Evolutionary conservation across 2,113 vertebrate genomes (phyloP), one percentile per base, ranked within the genome.

Genomic region (Echinops telfairi): DNA sequence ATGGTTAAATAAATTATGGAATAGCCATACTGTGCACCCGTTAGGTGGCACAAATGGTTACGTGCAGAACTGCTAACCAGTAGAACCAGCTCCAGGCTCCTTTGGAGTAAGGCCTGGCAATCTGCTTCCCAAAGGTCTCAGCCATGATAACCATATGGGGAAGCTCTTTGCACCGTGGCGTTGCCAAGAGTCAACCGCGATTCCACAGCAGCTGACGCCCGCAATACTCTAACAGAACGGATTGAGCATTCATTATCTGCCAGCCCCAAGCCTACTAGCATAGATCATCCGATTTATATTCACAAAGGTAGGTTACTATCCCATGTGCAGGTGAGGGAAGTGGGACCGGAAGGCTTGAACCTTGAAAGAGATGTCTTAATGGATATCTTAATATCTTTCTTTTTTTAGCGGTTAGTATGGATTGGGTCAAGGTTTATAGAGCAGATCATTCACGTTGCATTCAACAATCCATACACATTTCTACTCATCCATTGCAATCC

Each of bases 261-360:
- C 17, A 76, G 25, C 38, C 43, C 15, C 70, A 22, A 40, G 23
- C 10, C 11, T 16, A 36, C 14, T 11, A 62, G 1, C 0, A 5
- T 1, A n/a, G 15, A 19, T 16, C 12, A 11, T 87, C 62, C 0
- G 0, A 11, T 43, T 57, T 70, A 9, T 40, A 53, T 36, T 64
- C 6, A n/a, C 0, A 1, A 9, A 38, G 14, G 17, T 33, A 6
- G 3, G 23, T 22, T 38, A 31, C 23, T 20, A 38, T 20, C 11
- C 75, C 3, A 9, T 1, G 29, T 15, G 9, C 47, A 15, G 17
- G 2, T 70, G 33, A 83, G 19, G 66, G 23, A 79, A 38, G 36
- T 25, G 58, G 66, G 1, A 47, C 27, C 80, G 38, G 27, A 31
- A 64, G 4, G 47, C 68, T 27, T 17, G 10, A 9, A 73, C 47